phyloP scores from a whole-genome alignment of 2,888 invertebrate species.

The Megalurothrips usitatus region DNA sequence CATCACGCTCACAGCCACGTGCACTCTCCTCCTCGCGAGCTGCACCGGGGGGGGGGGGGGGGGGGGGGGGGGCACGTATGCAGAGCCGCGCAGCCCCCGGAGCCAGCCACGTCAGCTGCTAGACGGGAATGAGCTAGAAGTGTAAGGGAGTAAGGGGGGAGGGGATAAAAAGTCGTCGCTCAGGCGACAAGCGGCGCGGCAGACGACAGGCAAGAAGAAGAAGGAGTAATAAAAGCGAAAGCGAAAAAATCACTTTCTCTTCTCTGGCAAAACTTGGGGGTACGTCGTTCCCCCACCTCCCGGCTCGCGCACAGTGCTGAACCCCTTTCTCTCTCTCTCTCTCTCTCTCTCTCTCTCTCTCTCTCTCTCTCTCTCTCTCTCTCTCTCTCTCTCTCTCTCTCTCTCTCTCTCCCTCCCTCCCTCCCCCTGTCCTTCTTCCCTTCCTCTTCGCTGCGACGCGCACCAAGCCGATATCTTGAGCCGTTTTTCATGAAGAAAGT shows the following conservation, averaged over 20 bases:
- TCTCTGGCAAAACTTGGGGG: background rate
- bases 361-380: too few relatives aligned
- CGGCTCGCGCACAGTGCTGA: background rate
- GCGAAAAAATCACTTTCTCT: slow-evolving; percentile 26
- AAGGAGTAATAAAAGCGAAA: slow-evolving; percentile 11
- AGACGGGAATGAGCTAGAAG: too few relatives aligned
- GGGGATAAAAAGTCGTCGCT: background rate
- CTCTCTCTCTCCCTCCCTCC: too few relatives aligned
- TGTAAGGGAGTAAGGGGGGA: background rate
- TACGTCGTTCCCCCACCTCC: too few relatives aligned
- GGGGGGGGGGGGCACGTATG: background rate
- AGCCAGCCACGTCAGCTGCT: too few relatives aligned
- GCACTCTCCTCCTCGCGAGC: background rate
- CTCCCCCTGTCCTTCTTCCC: too few relatives aligned
- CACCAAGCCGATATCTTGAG: background rate
- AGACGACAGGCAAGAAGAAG: background rate
- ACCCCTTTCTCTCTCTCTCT: too few relatives aligned
- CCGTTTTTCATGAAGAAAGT: background rate
- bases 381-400: too few relatives aligned
- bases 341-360: too few relatives aligned
- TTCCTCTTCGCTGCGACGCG: too few relatives aligned
- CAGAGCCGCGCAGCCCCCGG: background rate
- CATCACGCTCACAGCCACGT: background rate
- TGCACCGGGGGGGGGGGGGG: background rate
- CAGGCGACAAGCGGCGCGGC: background rate